These are phyloP conservation scores for Sturnus vulgaris DNA, from an alignment of 2,113 vertebrate genomes.

Conservation along the genomic window DNA sequence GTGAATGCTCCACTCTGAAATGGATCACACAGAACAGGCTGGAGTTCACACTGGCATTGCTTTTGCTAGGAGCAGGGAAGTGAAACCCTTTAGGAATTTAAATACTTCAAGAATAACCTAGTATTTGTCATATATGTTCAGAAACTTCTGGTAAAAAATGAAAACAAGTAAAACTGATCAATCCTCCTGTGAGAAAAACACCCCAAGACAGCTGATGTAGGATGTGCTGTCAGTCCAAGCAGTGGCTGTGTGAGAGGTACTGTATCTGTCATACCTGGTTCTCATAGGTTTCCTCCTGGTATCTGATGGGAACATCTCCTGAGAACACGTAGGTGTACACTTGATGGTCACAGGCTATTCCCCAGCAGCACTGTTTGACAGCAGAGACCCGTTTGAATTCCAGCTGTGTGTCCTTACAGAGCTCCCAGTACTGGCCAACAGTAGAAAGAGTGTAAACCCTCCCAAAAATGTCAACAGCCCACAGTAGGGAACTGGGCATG, in stretches of 20 bases:
- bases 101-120: neutral
- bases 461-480: constrained; percentile 93
- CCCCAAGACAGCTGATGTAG: accelerated
- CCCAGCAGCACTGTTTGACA: constrained; percentile 89
- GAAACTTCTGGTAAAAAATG: neutral
- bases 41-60: neutral
- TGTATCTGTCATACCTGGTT: constrained; percentile 80
- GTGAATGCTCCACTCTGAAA: neutral
- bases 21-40: neutral
- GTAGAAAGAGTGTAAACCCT: constrained; percentile 89
- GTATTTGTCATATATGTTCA: neutral
- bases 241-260: neutral
- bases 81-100: neutral
- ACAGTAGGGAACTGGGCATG: constrained; percentile 85
- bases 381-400: constrained; percentile 90
- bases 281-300: constrained; percentile 92
- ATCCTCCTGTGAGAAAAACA: neutral
- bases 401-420: constrained; percentile 82
- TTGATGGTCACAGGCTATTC: constrained; percentile 89
- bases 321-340: constrained; percentile 88
- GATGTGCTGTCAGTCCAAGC: neutral
- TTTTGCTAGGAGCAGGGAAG: neutral
- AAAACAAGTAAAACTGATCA: neutral
- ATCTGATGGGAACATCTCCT: constrained; percentile 86
- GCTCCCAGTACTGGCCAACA: constrained; percentile 89